Evolutionary conservation across 2,888 invertebrate genomes (phyloP), one percentile per base, ranked within the genome.

Genomic region (Anthoptus insignis): DNA sequence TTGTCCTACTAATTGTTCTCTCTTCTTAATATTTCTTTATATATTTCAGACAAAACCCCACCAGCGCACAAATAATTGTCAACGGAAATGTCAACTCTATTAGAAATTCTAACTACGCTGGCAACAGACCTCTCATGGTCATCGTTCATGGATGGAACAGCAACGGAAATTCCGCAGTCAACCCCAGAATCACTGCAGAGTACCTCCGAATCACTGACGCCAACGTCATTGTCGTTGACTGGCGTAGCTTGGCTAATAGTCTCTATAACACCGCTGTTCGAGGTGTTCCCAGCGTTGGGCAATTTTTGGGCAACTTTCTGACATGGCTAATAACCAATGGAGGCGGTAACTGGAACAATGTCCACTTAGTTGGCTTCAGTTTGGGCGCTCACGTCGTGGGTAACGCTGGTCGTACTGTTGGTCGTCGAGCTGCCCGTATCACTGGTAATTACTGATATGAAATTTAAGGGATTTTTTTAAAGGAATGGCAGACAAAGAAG

Each of bases 361-460:
- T 86, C 59, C 87, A 87, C 61, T 63, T 86, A 3, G 74, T 83
- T 8, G 87, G 87, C 3, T 83, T 83, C 74, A 84, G 86, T 59
- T 73, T 86, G 58, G 87, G 87, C 3, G 84, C 82, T 19, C 87
- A 87, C 60, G 52, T 84, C 1, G 84, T 81, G 21, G 87, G 84
- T 0, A 80, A 79, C 37, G 81, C 82, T 50, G 84, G 84, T 0
- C 78, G 84, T 24, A 71, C 70, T 22, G 69, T 79, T 5, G 73
- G 75, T 5, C 80, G 84, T 22, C 75, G 74, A 61, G 76, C 77
- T 16, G 76, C 70, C 45, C 79, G 84, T 59, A 72, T 86, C 0
- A 84, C 85, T 61, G 84, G 87, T 86, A 71, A 49, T n/a, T 58
- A 32, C n/a, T n/a, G n/a, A n/a, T n/a, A n/a, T n/a, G n/a, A n/a